phyloP scores from a whole-genome alignment of 2,797 vertebrate genomes.

The Lophius americanus region DNA sequence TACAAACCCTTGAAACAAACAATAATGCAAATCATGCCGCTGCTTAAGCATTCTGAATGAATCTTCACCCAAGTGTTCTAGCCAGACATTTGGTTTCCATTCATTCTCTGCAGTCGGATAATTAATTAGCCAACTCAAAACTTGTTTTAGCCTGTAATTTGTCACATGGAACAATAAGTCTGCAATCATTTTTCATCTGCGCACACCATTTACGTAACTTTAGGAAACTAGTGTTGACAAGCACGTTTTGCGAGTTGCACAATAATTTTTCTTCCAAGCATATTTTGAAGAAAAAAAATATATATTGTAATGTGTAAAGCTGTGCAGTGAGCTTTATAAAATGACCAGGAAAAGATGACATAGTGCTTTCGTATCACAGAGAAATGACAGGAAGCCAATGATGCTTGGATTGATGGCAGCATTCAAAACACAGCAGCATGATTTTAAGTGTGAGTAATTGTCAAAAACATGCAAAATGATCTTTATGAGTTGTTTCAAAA shows the following conservation, averaged over 20 bases:
- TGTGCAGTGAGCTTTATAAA: neutral
- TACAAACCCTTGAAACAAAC: neutral
- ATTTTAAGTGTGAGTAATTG: neutral
- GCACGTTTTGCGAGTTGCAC: too few species aligned
- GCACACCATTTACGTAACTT: neutral
- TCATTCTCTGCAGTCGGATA: neutral
- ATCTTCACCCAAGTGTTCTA: neutral
- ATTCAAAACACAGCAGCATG: neutral
- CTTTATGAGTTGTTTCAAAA: neutral
- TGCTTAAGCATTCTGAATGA: neutral
- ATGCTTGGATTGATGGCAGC: neutral
- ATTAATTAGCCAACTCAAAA: neutral
- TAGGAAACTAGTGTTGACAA: neutral
- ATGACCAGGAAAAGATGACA: too few species aligned
- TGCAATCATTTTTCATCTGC: neutral
- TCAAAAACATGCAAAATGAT: neutral
- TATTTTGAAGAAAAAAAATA: too few species aligned
- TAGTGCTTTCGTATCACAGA: neutral
- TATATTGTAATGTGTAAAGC: neutral
- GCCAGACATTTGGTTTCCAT: constrained; percentile 7
- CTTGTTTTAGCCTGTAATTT: neutral
- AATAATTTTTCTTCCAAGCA: too few species aligned
- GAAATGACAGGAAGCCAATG: neutral
- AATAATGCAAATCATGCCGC: neutral
- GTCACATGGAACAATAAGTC: neutral